Evolutionary conservation across 2,797 vertebrate species (phyloP), one percentile per base, ranked within the genome.

Genomic region (Phataginus tricuspis): DNA sequence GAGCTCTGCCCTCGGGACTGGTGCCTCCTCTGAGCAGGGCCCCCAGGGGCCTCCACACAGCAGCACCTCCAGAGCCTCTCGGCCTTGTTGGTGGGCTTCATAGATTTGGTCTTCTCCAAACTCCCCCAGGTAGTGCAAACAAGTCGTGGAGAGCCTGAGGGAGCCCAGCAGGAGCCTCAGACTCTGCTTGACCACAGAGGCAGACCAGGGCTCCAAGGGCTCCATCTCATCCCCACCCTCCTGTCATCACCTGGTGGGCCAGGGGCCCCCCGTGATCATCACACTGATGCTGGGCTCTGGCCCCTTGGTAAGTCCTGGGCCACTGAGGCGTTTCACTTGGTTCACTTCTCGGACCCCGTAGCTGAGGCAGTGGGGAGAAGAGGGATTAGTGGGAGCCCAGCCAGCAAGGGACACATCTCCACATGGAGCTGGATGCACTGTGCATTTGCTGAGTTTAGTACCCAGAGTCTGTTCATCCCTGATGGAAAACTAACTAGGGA

Each of bases 321-420:
- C 98, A 0, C 16, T 80, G 61, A 98, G 97, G 7, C 59, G 98
- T 94, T 98, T 98, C 95, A 97, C 77, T 31, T 98, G 97, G 2
- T 98, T 93, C 88, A 98, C 95, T 95, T 98, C 98, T 89, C 84
- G 97, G 61, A 98, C 92, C 2, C 98, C 98, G 0, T 99, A 98
- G 94, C 98, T 99, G 97, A 11, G 34, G 63, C 31, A 92, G 66
- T 9, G 77, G n/a, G 4, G 31, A 66, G 19, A 8, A 4, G 1
- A 27, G 51, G 25, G 53, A 13, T 71, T 7, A 71, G 68, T 49
- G 66, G 85, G 63, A 79, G 55, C 7, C n/a, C 15, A 23, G 74
- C 16, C 71, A 66, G 39, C 13, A 39, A 53, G 34, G 55, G 42
- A 49, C 25, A 49, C 16, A 7, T 61, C 79, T 79, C 53, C 19